Evolutionary conservation across 2,113 vertebrate genomes (phyloP).

Genomic region (Xerus inauris): DNA sequence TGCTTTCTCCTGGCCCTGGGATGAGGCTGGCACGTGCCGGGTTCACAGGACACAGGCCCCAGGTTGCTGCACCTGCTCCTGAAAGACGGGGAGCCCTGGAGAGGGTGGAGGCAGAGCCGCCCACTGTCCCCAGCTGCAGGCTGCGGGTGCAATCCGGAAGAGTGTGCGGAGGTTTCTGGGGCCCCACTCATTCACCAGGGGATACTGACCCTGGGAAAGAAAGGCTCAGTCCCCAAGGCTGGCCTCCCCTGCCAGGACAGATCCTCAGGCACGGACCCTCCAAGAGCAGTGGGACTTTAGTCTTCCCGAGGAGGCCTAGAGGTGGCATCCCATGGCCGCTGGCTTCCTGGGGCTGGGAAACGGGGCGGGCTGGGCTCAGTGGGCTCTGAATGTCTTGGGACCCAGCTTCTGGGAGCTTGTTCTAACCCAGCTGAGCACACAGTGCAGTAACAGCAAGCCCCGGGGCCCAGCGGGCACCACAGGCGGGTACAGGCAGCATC

Average conservation of each 20-base stretch:
- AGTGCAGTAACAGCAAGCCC: too few relatives aligned
- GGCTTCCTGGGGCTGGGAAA: too few relatives aligned
- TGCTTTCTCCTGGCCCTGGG: background rate
- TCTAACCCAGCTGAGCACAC: background rate
- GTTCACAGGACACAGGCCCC: background rate
- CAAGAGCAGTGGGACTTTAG: rapidly evolving
- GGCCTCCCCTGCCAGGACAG: background rate
- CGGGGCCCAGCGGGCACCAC: too few relatives aligned
- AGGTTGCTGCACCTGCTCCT: too few relatives aligned
- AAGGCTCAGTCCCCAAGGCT: background rate
- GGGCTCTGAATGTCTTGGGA: background rate
- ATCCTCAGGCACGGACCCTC: too few relatives aligned
- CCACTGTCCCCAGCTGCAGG: background rate
- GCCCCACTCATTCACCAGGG: background rate
- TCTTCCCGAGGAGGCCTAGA: rapidly evolving
- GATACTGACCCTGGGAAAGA: rapidly evolving
- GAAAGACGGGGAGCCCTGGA: too few relatives aligned
- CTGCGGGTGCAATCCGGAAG: background rate
- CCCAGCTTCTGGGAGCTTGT: background rate
- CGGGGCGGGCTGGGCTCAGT: rapidly evolving
- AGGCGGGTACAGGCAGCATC: background rate
- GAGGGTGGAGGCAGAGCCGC: too few relatives aligned
- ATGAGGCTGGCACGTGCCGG: background rate
- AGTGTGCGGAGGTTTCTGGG: background rate
- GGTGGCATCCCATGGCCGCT: rapidly evolving